Conservation (phyloP, 2,113 vertebrate species). For the Peucedramus taeniatus region DNA sequence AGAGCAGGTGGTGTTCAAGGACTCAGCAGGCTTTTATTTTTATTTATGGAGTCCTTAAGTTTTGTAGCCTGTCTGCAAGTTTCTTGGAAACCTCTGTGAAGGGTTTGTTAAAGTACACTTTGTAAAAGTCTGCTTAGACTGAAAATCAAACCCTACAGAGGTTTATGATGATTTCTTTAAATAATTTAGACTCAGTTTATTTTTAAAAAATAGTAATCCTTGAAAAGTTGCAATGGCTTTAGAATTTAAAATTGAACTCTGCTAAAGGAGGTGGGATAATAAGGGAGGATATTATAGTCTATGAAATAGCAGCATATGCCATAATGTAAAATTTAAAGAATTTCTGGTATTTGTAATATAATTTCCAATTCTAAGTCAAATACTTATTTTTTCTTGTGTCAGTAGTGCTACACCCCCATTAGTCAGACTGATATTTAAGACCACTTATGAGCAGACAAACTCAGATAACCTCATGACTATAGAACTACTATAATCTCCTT, state of each 20-base stretch:
- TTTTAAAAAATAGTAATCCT: not conserved
- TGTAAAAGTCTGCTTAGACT: not conserved
- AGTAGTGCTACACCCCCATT: not conserved
- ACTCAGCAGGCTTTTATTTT: not conserved
- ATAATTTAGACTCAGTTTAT: not conserved
- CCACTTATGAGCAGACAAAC: not conserved
- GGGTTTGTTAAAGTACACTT: not conserved
- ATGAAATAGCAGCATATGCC: not conserved
- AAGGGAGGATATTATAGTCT: rapidly evolving
- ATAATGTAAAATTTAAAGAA: not conserved
- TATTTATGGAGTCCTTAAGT: not conserved
- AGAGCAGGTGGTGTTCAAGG: not conserved
- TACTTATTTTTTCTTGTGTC: not conserved
- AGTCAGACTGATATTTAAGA: not conserved
- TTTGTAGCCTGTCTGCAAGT: not conserved
- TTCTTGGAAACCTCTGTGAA: not conserved
- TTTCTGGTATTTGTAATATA: not conserved
- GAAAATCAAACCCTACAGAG: not conserved
- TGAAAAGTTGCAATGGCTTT: not conserved
- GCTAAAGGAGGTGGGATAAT: not conserved
- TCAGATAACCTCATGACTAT: not conserved
- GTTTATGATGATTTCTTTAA: not conserved
- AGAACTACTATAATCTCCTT: not conserved
- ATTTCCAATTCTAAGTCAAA: not conserved
- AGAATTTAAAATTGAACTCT: not conserved